Percentiles rank a stretch among this genome's conserved stretches.
Evolutionary conservation across 2,797 vertebrate species (phyloP).

Genomic region (Poeciliopsis turneri): DNA sequence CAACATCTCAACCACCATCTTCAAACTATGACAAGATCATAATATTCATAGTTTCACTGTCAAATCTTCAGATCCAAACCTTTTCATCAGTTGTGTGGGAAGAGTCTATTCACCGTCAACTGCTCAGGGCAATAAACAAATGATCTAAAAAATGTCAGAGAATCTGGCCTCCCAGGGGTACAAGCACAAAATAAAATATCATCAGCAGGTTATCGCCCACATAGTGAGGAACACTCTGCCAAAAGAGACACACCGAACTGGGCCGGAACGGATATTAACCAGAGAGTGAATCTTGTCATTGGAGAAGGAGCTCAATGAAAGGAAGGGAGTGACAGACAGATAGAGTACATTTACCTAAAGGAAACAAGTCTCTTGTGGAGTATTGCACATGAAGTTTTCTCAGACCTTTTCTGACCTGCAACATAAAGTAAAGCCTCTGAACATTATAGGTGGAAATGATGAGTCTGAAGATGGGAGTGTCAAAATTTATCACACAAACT

Average conservation of each 20-base stretch:
- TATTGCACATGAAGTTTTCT: constrained; percentile 92
- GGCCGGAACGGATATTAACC: no score
- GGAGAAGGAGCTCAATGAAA: no score
- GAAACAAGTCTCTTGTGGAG: constrained; percentile 60
- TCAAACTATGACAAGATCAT: not conserved
- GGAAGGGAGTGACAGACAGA: not conserved
- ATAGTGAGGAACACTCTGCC: no score
- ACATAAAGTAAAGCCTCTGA: constrained; percentile 58
- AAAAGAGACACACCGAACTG: no score
- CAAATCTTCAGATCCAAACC: not conserved
- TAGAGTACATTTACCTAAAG: not conserved
- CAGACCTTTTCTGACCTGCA: constrained; percentile 85
- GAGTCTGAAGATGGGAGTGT: constrained; percentile 71
- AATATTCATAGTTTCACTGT: no score
- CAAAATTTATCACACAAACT: constrained; percentile 84
- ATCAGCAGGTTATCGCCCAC: no score
- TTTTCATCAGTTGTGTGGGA: not conserved
- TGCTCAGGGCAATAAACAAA: not conserved
- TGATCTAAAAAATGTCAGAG: not conserved
- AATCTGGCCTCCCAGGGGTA: no score
- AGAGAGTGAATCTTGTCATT: no score
- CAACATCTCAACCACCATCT: not conserved
- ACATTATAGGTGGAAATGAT: constrained; percentile 84
- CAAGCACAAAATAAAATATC: no score
- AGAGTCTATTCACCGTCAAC: not conserved